Evolutionary conservation across 2,888 invertebrate genomes (phyloP).

Genomic region (Heliconius sara): DNA sequence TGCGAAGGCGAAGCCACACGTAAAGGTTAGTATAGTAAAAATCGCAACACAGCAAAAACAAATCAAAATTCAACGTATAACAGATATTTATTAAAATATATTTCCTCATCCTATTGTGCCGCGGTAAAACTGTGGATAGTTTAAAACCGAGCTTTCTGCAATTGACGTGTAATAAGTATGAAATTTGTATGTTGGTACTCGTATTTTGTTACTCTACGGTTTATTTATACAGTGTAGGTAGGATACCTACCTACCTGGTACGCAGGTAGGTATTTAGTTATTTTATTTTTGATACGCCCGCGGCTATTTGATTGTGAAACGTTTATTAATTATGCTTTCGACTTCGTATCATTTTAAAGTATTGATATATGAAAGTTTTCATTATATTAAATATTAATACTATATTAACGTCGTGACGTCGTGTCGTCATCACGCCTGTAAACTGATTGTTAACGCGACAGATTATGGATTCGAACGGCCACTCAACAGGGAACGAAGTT

Average conservation of each 20-base stretch:
- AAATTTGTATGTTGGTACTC: conserved; percentile 31
- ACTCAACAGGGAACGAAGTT: background rate
- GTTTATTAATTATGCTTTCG: conserved; percentile 2
- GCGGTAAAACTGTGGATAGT: conserved; percentile 24
- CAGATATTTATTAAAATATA: conserved; percentile 14
- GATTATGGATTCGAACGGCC: too few species aligned
- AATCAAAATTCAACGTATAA: background rate
- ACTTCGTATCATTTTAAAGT: background rate
- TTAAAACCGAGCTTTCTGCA: conserved; percentile 36
- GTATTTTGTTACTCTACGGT: conserved; percentile 21
- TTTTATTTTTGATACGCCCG: conserved; percentile 36
- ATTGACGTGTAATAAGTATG: conserved; percentile 41
- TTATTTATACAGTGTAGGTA: background rate
- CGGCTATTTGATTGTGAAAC: conserved; percentile 23
- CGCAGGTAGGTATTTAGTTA: conserved; percentile 18
- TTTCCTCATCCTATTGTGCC: conserved; percentile 11
- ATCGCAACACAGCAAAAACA: too few species aligned
- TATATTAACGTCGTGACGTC: too few species aligned
- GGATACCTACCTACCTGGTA: too few species aligned
- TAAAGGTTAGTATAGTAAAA: too few species aligned
- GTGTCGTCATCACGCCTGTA: too few species aligned
- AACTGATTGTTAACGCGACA: too few species aligned
- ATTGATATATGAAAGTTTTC: background rate
- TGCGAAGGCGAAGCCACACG: too few species aligned
- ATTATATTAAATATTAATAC: too few species aligned